A percentile compares a stretch with the other conserved stretches of the same genome.
Evolutionary conservation across 2,888 invertebrate species (phyloP).

Genomic region (Dione vanillae): DNA sequence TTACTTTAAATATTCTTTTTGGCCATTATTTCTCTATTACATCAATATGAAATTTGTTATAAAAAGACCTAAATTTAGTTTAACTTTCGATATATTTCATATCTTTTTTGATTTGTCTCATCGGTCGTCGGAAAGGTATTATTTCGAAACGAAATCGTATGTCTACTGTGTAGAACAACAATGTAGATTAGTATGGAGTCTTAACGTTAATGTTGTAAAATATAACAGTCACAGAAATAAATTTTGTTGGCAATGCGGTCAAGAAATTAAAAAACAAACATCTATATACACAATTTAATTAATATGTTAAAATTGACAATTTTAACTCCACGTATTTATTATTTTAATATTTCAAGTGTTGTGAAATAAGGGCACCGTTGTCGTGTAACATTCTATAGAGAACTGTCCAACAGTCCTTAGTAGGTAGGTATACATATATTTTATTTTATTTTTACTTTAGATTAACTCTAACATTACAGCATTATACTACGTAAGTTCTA

Average conservation of each 20-base stretch:
- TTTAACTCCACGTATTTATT: conserved; percentile 48
- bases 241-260: conserved; percentile 33
- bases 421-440: conserved; percentile 74
- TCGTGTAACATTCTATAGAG: conserved; percentile 62
- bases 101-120: conserved; percentile 43
- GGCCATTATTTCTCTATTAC: conserved; percentile 7
- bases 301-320: conserved; percentile 12
- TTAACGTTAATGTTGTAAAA: conserved; percentile 52
- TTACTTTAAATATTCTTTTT: conserved; percentile 52
- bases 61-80: conserved; percentile 48
- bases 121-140: conserved; percentile 63
- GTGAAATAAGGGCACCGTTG: conserved; percentile 69
- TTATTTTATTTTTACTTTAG: conserved; percentile 73
- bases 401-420: conserved; percentile 74
- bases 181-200: conserved; percentile 65
- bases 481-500: conserved; percentile 75
- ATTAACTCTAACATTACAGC: conserved; percentile 74
- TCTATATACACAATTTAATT: background rate
- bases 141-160: conserved; percentile 82
- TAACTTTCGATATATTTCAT: conserved; percentile 43
- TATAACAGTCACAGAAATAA: conserved; percentile 37
- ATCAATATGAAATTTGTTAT: conserved; percentile 51
- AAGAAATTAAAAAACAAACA: background rate
- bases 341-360: conserved; percentile 64
- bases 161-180: conserved; percentile 84